phyloP scores from a whole-genome alignment of 1,140 invertebrate genomes.

The Penaeus chinensis region DNA sequence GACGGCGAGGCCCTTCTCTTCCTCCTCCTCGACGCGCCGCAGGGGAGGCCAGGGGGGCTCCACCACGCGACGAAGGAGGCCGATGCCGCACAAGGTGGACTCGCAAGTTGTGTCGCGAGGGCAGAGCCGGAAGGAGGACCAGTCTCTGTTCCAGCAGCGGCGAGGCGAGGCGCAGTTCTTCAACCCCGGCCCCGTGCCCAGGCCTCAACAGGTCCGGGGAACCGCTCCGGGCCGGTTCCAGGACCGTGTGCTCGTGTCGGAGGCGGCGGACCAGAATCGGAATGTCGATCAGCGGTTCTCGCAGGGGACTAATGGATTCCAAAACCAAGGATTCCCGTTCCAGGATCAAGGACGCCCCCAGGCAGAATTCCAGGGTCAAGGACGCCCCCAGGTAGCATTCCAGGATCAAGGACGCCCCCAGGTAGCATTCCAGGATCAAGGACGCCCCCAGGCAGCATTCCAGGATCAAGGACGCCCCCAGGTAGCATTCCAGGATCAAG shows the following conservation, averaged over 20 bases:
- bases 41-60: not conserved
- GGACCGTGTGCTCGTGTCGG: no score
- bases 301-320: not conserved
- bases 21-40: not conserved
- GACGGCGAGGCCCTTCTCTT: not conserved
- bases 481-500: not conserved
- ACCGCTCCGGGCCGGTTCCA: not conserved
- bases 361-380: not conserved
- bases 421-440: not conserved
- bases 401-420: not conserved
- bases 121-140: not conserved
- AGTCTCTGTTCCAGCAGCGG: no score
- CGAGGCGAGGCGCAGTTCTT: no score
- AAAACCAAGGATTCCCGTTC: not conserved
- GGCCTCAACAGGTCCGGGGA: not conserved
- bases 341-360: not conserved
- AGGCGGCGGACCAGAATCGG: no score
- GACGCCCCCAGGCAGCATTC: not conserved
- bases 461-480: not conserved
- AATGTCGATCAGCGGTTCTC: no score
- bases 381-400: not conserved
- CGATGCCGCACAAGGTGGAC: not conserved
- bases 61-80: not conserved
- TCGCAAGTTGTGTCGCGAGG: not conserved
- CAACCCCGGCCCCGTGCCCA: not conserved